Conservation (phyloP, 2,113 vertebrate species). For the Philantomba maxwellii region DNA sequence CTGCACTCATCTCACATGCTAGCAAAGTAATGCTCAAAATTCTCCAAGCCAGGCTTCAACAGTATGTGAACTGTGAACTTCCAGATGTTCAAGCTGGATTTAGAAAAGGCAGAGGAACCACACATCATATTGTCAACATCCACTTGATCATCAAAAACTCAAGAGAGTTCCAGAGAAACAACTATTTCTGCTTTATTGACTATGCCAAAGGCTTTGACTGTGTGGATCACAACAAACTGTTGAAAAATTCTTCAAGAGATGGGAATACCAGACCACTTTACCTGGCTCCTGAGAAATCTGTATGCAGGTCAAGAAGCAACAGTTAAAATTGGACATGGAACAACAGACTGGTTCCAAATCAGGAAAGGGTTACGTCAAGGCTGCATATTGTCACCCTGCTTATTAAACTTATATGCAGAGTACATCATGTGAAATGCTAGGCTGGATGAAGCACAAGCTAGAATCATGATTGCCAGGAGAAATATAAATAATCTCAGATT, state of each 20-base stretch:
- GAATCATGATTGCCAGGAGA: rapidly evolving
- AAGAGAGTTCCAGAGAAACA: not conserved
- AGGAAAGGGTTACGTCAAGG: not conserved
- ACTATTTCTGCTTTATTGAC: not conserved
- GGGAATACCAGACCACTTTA: not conserved
- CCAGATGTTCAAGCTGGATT: not conserved
- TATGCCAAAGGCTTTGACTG: not conserved
- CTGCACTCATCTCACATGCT: not conserved
- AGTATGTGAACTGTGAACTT: not conserved
- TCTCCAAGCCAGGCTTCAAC: not conserved
- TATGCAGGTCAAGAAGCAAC: not conserved
- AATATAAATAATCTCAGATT: not conserved
- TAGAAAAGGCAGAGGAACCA: not conserved
- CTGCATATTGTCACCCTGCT: not conserved
- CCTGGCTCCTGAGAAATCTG: not conserved
- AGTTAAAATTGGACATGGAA: not conserved
- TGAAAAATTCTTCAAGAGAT: not conserved
- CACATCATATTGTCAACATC: not conserved
- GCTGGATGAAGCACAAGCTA: not conserved
- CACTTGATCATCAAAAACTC: not conserved
- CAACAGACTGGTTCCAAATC: not conserved
- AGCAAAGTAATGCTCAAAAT: not conserved
- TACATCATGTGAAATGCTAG: not conserved
- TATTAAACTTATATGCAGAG: not conserved
- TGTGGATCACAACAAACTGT: not conserved